phyloP scores from a whole-genome alignment of 2,113 vertebrate genomes.

The Centropristis striata region DNA sequence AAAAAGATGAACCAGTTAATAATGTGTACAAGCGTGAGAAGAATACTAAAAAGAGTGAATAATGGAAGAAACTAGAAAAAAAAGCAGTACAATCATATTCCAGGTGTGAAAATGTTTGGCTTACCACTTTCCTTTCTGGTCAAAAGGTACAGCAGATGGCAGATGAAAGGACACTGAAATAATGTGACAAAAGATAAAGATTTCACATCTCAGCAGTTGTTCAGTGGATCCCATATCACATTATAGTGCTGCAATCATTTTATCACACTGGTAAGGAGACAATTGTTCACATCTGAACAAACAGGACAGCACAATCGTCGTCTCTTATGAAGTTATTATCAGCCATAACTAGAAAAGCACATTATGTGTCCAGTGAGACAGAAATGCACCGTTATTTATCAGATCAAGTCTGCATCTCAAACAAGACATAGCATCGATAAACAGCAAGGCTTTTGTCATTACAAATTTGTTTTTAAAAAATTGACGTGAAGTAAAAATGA shows the following conservation, averaged over 20 bases:
- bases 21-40: neutral
- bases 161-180: conserved; percentile 91
- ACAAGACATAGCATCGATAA: neutral
- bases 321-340: no score
- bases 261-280: neutral
- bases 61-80: neutral
- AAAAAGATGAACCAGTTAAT: conserved; percentile 10
- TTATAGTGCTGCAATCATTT: neutral
- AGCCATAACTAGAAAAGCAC: neutral
- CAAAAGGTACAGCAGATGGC: conserved; percentile 93
- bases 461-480: neutral
- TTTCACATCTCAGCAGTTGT: neutral
- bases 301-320: neutral
- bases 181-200: neutral
- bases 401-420: neutral
- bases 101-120: conserved; percentile 55
- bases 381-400: conserved; percentile 7
- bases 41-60: neutral
- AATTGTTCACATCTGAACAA: neutral
- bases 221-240: neutral
- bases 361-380: neutral
- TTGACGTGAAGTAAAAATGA: no score
- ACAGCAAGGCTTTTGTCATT: neutral
- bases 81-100: neutral
- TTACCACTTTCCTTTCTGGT: conserved; percentile 92